Evolutionary conservation across 1,140 invertebrate species (phyloP).

Genomic region (Whitmania pigra): DNA sequence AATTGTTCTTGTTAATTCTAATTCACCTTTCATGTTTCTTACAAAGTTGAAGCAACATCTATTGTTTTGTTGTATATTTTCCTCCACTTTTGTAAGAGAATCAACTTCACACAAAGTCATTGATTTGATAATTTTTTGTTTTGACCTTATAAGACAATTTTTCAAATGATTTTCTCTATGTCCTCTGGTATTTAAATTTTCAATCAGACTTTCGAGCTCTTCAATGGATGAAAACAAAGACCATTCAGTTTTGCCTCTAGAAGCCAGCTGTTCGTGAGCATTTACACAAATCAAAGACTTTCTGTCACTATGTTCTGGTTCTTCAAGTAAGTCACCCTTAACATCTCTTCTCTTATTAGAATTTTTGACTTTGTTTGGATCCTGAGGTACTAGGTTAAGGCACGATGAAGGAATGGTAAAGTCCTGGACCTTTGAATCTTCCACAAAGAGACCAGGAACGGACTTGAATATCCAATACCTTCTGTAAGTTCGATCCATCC

Average conservation of each 20-base stretch:
- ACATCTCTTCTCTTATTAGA: background rate
- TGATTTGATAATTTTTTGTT: background rate
- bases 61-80: background rate
- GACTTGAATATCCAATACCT: conserved; percentile 72
- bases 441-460: conserved; percentile 58
- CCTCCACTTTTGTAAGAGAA: background rate
- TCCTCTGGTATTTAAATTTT: conserved; percentile 5
- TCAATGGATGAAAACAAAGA: background rate
- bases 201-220: conserved; percentile 8
- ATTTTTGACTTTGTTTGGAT: background rate
- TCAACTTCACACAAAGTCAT: background rate
- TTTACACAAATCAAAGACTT: background rate
- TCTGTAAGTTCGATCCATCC: conserved; percentile 69
- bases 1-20: conserved; percentile 51
- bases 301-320: conserved; percentile 1
- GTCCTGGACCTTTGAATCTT: conserved; percentile 33
- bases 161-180: conserved; percentile 10
- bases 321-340: background rate
- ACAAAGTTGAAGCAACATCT: background rate
- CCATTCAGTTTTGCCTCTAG: background rate
- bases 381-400: background rate
- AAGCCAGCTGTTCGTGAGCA: background rate
- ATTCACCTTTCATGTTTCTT: conserved; percentile 2
- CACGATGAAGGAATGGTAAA: conserved; percentile 23
- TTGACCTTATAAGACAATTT: background rate